Evolutionary conservation across 1,140 invertebrate species (phyloP), one percentile per base, ranked within the genome.

Genomic region (Uloborus diversus): DNA sequence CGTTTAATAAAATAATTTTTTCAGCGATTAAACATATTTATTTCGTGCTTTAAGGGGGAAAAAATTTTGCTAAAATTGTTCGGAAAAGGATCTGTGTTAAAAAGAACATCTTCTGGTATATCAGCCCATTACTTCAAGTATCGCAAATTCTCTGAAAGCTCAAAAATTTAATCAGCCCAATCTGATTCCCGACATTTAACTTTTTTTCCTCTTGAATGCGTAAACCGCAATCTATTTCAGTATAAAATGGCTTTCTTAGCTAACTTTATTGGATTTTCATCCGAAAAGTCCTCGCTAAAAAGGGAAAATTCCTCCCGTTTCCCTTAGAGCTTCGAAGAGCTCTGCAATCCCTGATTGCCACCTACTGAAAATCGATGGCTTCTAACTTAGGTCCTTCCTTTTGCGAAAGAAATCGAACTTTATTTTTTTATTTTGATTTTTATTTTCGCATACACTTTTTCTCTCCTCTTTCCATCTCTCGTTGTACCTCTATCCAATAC

Each of bases 251-350:
- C 33, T 59, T 35, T 11, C 53, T 32, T 35, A 51, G 59, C 69
- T 71, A 57, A 71, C 69, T 71, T 71, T 71, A 71, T 71, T 71
- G 69, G 69, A 71, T 71, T 71, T 71, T 59, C 53, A n/a, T 59
- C 30, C 2, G 9, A 42, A 42, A 42, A 30, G 27, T 53, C 64
- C 23, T 20, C 14, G 17, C n/a, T 32, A 69, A 71, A 71, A 59
- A 56, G 59, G 53, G 69, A 13, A 71, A 62, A 75, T 75, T 75
- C 64, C 64, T 49, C 61, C 47, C 57, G 64, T 75, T 75, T 75
- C 30, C 71, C 59, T 75, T 64, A 20, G 37, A 59, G 37, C 28
- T 56, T 64, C 57, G 51, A n/a, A 30, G 23, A 62, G 33, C 57
- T 42, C 57, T 75, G 71, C 23, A 20, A 62, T 51, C 57, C 59